phyloP scores from a whole-genome alignment of 2,113 vertebrate species.

The Pipra filicauda region DNA sequence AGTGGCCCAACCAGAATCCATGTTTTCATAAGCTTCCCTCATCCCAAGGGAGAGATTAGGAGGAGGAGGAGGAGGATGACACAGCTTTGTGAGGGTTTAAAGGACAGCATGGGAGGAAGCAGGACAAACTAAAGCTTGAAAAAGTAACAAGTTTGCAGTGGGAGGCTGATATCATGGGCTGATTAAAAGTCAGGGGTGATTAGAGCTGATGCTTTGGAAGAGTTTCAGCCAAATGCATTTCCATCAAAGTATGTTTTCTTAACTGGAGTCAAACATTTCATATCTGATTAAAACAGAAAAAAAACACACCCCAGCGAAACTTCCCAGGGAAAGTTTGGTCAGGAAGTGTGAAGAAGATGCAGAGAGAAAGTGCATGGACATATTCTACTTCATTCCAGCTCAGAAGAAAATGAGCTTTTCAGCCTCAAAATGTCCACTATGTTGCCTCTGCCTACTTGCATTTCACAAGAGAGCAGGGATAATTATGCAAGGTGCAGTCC shows the following conservation, averaged over 20 bases:
- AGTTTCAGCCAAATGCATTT: slow-evolving; percentile 17
- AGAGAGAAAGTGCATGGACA: not conserved
- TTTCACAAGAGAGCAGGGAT: not conserved
- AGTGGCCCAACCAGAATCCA: not conserved
- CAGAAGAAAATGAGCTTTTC: not conserved
- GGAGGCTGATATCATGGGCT: not conserved
- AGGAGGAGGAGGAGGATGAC: not conserved
- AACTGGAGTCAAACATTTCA: slow-evolving; percentile 2
- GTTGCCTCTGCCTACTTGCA: not conserved
- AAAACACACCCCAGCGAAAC: not conserved
- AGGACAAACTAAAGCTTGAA: not conserved
- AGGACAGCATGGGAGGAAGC: not conserved
- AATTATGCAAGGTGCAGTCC: not conserved
- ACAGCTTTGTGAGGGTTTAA: not conserved
- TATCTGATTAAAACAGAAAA: not conserved
- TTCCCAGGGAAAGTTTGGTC: not conserved
- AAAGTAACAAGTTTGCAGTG: not conserved
- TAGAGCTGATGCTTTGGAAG: not conserved
- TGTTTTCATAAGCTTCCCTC: not conserved
- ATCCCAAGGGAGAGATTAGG: not conserved
- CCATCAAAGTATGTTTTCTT: slow-evolving; percentile 25
- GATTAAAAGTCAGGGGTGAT: not conserved
- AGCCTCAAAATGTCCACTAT: not conserved
- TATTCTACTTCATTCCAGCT: not conserved
- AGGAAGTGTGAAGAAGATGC: not conserved